Evolutionary conservation across 2,113 vertebrate genomes (phyloP), one percentile per base, ranked within the genome.

Genomic region (Eclectus roratus): DNA sequence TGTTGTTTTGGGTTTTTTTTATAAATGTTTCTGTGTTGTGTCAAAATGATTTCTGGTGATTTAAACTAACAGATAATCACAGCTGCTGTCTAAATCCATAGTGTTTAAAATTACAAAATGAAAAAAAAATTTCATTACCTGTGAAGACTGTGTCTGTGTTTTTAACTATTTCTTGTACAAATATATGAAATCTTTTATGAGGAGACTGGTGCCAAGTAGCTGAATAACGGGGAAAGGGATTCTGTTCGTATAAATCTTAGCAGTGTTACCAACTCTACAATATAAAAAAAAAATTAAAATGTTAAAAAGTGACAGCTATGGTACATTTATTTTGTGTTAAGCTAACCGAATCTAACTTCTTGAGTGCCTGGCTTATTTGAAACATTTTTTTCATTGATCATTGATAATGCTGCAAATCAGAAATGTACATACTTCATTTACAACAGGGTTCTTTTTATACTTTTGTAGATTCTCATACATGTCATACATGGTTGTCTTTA

Each of bases 101-200:
- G 99, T 99, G 99, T 99, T 99, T 99, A 99, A 99, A 98, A 99
- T 98, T 98, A 98, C 98, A 99, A 98, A 98, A 99, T 99, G 99
- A 98, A 99, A 99, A 98, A 98, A 97, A 99, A 98, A 98, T 98
- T 99, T 99, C 98, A 99, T 99, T 99, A 99, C 99, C 98, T 99
- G 99, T 99, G 99, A 99, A 99, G 98, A 99, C 98, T 99, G 99
- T 99, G 99, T 99, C 99, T 99, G 99, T 99, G 99, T 99, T 99
- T 99, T 99, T 99, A 99, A 99, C 99, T 99, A 99, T 99, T 99
- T 99, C 99, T 99, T 99, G 99, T 99, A 99, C 99, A 99, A 99
- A 99, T 99, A 99, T 99, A 99, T 99, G 99, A 99, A 99, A 99
- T 99, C 99, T 99, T 99, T 99, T 99, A 99, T 99, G 99, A 99